phyloP scores from a whole-genome alignment of 2,113 vertebrate genomes.

The Eudyptes chrysolophus region DNA sequence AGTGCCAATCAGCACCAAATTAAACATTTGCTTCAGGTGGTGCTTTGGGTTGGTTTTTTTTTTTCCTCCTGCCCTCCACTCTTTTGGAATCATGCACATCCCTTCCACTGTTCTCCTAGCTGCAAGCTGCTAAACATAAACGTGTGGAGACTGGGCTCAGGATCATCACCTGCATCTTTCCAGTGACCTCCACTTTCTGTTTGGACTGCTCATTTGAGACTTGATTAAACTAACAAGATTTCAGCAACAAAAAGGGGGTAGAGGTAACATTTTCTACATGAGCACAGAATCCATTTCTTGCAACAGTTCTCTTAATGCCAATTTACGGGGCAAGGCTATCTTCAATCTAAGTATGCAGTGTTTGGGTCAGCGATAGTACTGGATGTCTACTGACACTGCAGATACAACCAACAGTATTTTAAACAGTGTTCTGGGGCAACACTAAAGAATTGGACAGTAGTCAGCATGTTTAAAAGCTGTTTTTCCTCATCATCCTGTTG shows the following conservation, averaged over 20 bases:
- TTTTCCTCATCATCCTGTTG: not conserved
- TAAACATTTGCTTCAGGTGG: not conserved
- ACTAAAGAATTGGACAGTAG: not conserved
- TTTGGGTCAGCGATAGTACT: not conserved
- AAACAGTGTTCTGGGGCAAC: not conserved
- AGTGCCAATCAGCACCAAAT: not conserved
- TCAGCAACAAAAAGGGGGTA: not conserved
- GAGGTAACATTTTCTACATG: not conserved
- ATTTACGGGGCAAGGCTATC: not conserved
- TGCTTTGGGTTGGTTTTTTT: not conserved
- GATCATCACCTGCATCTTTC: not conserved
- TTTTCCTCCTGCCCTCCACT: not conserved
- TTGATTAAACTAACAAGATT: not conserved
- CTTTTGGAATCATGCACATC: not conserved
- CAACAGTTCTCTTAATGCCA: not conserved
- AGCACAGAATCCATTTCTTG: not conserved
- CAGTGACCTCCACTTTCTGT: not conserved
- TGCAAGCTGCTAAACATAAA: not conserved
- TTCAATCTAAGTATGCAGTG: fast-evolving
- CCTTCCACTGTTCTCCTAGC: not conserved
- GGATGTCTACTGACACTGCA: not conserved
- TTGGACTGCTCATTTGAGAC: not conserved
- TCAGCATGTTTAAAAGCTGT: not conserved
- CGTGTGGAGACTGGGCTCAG: not conserved
- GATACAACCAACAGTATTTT: not conserved